These are phyloP conservation scores for Tryphoninae sp. DNA, from an alignment of 2,888 invertebrate genomes.

Conservation along the genomic window DNA sequence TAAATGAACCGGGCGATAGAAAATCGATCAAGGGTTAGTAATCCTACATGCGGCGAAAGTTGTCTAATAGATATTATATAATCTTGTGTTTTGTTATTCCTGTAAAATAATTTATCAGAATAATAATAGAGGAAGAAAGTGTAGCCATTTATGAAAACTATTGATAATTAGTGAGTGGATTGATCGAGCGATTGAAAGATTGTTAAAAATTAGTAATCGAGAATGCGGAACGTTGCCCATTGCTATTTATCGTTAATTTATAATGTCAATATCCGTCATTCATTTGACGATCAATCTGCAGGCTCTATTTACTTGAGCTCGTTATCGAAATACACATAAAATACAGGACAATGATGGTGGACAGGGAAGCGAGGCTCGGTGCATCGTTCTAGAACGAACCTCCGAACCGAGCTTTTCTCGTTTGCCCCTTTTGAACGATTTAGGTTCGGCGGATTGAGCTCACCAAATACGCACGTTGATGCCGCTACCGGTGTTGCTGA, in stretches of 20 bases:
- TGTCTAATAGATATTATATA: too few species aligned
- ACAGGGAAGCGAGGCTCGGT: not conserved
- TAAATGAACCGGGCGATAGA: too few species aligned
- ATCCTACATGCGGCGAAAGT: too few species aligned
- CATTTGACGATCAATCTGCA: slow-evolving; percentile 3
- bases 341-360: slow-evolving; percentile 22
- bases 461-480: slow-evolving; percentile 51
- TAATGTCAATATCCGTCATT: not conserved
- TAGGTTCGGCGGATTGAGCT: slow-evolving; percentile 58
- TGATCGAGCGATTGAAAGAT: not conserved
- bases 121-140: too few species aligned
- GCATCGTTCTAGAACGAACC: slow-evolving; percentile 28
- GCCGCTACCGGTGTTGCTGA: slow-evolving; percentile 1
- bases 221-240: not conserved
- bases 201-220: not conserved
- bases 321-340: slow-evolving; percentile 5
- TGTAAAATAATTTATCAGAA: too few species aligned
- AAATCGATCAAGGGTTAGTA: too few species aligned
- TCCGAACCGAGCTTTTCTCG: slow-evolving; percentile 21
- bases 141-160: too few species aligned
- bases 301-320: slow-evolving; percentile 32
- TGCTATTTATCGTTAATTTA: not conserved
- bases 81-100: too few species aligned
- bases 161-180: too few species aligned
- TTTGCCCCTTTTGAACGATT: slow-evolving; percentile 58